Evolutionary conservation across 2,888 invertebrate species (phyloP).

Genomic region (Serrognathus titanus): DNA sequence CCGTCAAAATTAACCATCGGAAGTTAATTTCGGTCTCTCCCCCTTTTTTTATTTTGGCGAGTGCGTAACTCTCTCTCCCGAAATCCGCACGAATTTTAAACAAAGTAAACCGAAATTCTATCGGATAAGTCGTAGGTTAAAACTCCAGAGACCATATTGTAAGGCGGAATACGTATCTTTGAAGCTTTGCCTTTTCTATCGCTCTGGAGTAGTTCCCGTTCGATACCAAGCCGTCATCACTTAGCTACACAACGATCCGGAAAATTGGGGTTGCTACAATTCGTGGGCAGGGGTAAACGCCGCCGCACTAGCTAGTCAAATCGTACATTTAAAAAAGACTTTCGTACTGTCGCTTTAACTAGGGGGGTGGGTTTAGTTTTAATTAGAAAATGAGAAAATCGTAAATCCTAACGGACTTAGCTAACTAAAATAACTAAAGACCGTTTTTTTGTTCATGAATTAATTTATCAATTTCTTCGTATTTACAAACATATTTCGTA

Average conservation of each 20-base stretch:
- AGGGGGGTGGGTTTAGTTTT: not conserved
- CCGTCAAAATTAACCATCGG: too few species aligned
- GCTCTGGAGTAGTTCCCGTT: conserved; percentile 27
- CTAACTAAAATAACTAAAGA: too few species aligned
- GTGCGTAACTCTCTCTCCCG: too few species aligned
- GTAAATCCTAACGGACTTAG: too few species aligned
- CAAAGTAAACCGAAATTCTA: too few species aligned
- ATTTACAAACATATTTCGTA: too few species aligned
- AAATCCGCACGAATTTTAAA: too few species aligned
- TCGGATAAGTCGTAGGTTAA: not conserved
- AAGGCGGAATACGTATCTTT: conserved; percentile 22
- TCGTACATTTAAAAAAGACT: not conserved
- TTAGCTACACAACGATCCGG: conserved; percentile 44
- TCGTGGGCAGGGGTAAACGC: conserved; percentile 12
- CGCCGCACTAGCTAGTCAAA: not conserved
- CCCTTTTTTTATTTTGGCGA: too few species aligned
- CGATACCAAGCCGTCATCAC: conserved; percentile 39
- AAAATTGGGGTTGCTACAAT: conserved; percentile 39
- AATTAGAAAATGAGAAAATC: too few species aligned
- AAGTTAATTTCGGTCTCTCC: too few species aligned
- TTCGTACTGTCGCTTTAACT: not conserved
- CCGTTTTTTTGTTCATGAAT: too few species aligned
- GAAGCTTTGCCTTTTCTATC: conserved; percentile 24
- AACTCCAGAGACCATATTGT: conserved; percentile 4
- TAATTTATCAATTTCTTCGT: too few species aligned